Evolutionary conservation across 2,797 vertebrate genomes (phyloP).

Genomic region (Sebastes paucispinis): DNA sequence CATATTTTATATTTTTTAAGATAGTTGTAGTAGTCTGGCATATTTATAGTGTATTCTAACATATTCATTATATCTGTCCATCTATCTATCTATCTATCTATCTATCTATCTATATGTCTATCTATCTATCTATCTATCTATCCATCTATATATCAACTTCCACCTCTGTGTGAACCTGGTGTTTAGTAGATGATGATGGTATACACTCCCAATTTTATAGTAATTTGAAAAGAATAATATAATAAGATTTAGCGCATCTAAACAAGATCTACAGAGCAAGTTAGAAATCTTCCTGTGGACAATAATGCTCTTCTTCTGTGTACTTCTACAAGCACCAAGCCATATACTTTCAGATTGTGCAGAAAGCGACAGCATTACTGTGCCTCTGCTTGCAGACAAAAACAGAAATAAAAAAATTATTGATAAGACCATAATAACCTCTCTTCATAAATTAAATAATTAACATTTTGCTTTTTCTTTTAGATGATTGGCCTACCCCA

Average conservation of each 20-base stretch:
- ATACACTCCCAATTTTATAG: no score
- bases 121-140: no score
- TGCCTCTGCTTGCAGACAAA: conserved; percentile 71
- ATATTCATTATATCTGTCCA: no score
- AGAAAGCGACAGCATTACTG: conserved; percentile 62
- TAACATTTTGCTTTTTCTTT: conserved; percentile 78
- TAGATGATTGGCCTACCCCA: conserved; percentile 85
- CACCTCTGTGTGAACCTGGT: no score
- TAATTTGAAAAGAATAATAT: conserved; percentile 51
- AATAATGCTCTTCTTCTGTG: conserved; percentile 74
- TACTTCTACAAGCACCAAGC: conserved; percentile 70
- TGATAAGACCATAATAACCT: conserved; percentile 87
- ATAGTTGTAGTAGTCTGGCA: no score
- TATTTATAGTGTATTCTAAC: no score
- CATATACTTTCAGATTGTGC: conserved; percentile 72
- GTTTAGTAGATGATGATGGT: no score
- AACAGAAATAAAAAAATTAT: conserved; percentile 73
- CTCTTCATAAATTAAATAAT: conserved; percentile 90
- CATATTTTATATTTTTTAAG: no score
- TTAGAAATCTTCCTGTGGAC: conserved; percentile 78
- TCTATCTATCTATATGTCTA: no score
- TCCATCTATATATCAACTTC: no score
- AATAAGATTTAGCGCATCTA: conserved; percentile 79
- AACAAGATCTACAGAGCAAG: conserved; percentile 75
- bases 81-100: no score